Percentiles rank a stretch among this genome's conserved stretches.
Conservation (phyloP, 2,113 vertebrate genomes). For the Sturnus vulgaris region DNA sequence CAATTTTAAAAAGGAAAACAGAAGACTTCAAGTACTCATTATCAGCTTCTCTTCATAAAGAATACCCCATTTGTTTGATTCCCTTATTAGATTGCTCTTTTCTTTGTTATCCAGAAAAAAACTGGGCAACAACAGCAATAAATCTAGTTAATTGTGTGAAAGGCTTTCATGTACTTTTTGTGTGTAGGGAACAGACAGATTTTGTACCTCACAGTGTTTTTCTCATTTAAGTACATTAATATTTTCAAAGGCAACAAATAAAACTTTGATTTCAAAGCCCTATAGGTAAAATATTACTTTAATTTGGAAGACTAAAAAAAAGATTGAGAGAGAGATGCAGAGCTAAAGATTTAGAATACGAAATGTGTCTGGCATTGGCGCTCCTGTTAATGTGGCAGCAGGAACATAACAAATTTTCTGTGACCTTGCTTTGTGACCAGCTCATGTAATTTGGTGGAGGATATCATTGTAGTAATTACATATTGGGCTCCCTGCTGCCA, state of each 20-base stretch:
- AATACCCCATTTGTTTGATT: conserved; percentile 3
- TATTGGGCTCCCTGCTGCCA: conserved; percentile 13
- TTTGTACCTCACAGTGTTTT: not conserved
- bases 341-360: not conserved
- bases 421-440: conserved; percentile 4
- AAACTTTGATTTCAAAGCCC: conserved; percentile 6
- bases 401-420: not conserved
- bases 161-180: not conserved
- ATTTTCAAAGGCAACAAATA: conserved; percentile 25
- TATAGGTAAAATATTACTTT: not conserved
- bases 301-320: not conserved
- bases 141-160: conserved; percentile 11
- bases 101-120: not conserved
- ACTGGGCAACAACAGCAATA: not conserved
- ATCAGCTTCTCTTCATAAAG: not conserved
- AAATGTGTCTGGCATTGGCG: not conserved
- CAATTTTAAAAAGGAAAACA: not conserved
- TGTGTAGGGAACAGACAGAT: not conserved
- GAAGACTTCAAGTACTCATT: conserved; percentile 25
- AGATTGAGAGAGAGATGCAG: not conserved
- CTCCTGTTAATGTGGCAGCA: not conserved
- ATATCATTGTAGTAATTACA: conserved; percentile 34
- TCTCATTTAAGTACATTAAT: conserved; percentile 14
- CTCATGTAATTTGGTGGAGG: not conserved
- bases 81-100: not conserved